These are phyloP conservation scores for Myanophis thanlyinensis DNA, from an alignment of 2,113 vertebrate genomes.

Conservation along the genomic window DNA sequence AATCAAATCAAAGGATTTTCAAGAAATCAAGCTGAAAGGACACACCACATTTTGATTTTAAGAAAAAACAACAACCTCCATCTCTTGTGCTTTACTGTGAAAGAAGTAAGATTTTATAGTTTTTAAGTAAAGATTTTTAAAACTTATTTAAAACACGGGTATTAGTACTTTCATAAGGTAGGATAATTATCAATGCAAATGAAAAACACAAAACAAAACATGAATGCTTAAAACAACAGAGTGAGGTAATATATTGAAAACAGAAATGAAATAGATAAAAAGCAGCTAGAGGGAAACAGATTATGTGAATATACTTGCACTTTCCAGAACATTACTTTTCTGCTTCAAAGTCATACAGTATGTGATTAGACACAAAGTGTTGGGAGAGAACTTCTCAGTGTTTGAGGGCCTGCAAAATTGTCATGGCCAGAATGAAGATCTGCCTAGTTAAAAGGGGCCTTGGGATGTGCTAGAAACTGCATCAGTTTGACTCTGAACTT, in stretches of 20 bases:
- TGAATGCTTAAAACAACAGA: not conserved
- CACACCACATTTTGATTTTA: not conserved
- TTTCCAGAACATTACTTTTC: not conserved
- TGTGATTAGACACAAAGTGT: not conserved
- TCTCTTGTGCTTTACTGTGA: not conserved
- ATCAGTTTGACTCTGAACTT: not conserved
- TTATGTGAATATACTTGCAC: not conserved
- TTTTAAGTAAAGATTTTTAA: not conserved
- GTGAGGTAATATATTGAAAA: not conserved
- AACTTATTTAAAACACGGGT: not conserved
- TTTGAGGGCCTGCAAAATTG: not conserved
- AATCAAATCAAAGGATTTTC: not conserved
- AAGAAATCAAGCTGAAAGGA: not conserved
- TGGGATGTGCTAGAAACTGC: not conserved
- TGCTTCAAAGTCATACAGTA: not conserved
- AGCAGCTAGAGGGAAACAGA: not conserved
- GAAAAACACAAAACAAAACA: not conserved
- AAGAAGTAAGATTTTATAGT: not conserved
- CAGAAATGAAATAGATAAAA: not conserved
- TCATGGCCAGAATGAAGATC: not conserved
- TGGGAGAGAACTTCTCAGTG: not conserved
- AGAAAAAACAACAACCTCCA: not conserved
- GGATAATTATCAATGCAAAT: not conserved
- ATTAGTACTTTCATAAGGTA: not conserved
- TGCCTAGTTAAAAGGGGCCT: not conserved